Percentiles rank a stretch among this genome's conserved stretches.
Conservation (phyloP, 2,888 invertebrate species). For the Oscheius sp. region DNA sequence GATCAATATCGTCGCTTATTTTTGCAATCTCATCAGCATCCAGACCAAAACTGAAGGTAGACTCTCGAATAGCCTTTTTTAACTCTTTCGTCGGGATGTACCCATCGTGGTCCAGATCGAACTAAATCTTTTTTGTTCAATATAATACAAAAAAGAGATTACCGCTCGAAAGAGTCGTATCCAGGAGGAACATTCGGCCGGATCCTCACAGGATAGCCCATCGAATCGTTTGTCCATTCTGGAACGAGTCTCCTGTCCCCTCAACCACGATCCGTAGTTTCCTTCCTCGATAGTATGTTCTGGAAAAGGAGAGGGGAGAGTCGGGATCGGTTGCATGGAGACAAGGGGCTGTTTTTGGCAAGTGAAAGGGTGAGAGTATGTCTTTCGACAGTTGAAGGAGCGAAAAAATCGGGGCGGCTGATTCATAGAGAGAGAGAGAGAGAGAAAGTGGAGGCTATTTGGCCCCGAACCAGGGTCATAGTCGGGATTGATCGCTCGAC, state of each 20-base stretch:
- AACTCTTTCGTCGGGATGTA: constrained; percentile 74
- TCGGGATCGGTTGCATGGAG: neutral
- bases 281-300: constrained; percentile 13
- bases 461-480: too few relatives aligned
- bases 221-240: constrained; percentile 28
- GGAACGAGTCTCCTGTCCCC: constrained; percentile 8
- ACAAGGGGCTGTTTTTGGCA: neutral
- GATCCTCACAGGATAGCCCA: constrained; percentile 25
- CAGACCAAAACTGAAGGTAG: constrained; percentile 65
- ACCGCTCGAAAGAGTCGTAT: constrained; percentile 62
- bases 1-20: constrained; percentile 73
- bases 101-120: constrained; percentile 74
- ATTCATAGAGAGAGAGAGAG: too few relatives aligned
- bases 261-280: constrained; percentile 7
- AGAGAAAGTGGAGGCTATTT: too few relatives aligned
- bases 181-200: constrained; percentile 46
- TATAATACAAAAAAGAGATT: neutral
- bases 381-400: too few relatives aligned
- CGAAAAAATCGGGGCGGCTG: too few relatives aligned
- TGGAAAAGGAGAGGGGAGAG: neutral
- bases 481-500: too few relatives aligned
- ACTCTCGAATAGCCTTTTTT: constrained; percentile 72
- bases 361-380: too few relatives aligned
- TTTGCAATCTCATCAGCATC: constrained; percentile 53
- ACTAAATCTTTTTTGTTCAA: constrained; percentile 23